A percentile compares a stretch with the other conserved stretches of the same genome.
Conservation (phyloP, 2,888 invertebrate species). For the Gari tellinella region DNA sequence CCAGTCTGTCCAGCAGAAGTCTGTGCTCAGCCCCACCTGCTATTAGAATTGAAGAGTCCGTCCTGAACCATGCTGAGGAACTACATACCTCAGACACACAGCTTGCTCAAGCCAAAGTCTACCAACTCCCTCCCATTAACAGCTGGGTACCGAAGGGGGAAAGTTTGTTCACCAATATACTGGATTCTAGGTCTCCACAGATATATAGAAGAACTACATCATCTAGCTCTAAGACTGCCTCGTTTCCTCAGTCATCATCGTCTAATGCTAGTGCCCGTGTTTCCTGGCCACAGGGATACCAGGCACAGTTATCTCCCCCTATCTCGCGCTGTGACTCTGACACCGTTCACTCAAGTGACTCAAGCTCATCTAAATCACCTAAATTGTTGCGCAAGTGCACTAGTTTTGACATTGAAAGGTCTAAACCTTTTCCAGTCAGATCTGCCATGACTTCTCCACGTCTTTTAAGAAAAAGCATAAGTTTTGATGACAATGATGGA, state of each 20-base stretch:
- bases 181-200: conserved; percentile 60
- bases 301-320: conserved; percentile 10
- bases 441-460: conserved; percentile 47
- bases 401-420: conserved; percentile 59
- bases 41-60: conserved; percentile 44
- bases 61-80: conserved; percentile 11
- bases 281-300: conserved; percentile 50
- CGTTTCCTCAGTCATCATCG: conserved; percentile 35
- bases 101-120: conserved; percentile 26
- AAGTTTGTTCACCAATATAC: conserved; percentile 47
- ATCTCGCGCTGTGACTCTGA: background rate
- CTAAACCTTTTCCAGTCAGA: conserved; percentile 54
- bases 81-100: conserved; percentile 8
- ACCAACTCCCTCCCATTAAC: conserved; percentile 53
- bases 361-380: conserved; percentile 36
- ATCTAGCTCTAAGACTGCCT: conserved; percentile 30
- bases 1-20: conserved; percentile 34
- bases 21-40: conserved; percentile 27
- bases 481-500: conserved; percentile 20
- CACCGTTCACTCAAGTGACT: background rate
- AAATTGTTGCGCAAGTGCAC: conserved; percentile 52
- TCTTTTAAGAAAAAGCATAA: conserved; percentile 29
- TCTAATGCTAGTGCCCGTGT: conserved; percentile 20
- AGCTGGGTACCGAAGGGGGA: conserved; percentile 54
- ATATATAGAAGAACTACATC: conserved; percentile 43